Evolutionary conservation across 92 coral and sea anemone species (phyloP).

Genomic region (Galaxea fascicularis): DNA sequence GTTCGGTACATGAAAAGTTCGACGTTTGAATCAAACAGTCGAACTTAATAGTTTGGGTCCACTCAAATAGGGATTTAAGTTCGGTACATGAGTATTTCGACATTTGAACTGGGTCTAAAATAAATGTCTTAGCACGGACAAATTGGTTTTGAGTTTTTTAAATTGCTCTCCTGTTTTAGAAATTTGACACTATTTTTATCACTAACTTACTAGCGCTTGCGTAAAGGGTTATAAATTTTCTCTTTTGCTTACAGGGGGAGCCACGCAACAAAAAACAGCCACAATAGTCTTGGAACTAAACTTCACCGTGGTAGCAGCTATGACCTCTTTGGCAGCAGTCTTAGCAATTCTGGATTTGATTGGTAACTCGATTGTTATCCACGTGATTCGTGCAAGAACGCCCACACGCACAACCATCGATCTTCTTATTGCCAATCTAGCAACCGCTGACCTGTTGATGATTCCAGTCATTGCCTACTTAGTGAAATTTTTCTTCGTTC

Average conservation of each 20-base stretch:
- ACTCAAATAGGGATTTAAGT: too few species aligned
- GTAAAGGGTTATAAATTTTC: too few species aligned
- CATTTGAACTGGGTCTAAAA: too few species aligned
- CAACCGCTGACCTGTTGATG: conserved; percentile 84
- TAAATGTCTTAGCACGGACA: too few species aligned
- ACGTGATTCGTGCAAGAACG: conserved; percentile 77
- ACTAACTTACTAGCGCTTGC: too few species aligned
- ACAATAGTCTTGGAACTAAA: background rate
- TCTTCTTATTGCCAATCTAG: conserved; percentile 75
- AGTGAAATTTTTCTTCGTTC: conserved; percentile 59
- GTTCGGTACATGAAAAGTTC: too few species aligned
- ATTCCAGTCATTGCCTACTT: conserved; percentile 68
- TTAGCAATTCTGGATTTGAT: conserved; percentile 62
- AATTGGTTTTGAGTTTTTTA: too few species aligned
- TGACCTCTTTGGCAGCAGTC: conserved; percentile 62
- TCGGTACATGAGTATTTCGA: too few species aligned
- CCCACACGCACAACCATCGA: conserved; percentile 77
- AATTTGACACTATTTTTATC: too few species aligned
- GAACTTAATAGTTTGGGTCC: too few species aligned
- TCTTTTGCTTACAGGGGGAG: background rate
- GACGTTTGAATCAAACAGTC: too few species aligned
- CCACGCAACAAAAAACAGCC: background rate
- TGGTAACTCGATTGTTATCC: conserved; percentile 76
- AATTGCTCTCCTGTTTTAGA: too few species aligned
- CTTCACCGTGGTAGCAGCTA: conserved; percentile 23